These are phyloP conservation scores for Pelosia muscerda DNA, from an alignment of 2,888 invertebrate species.

Conservation along the genomic window DNA sequence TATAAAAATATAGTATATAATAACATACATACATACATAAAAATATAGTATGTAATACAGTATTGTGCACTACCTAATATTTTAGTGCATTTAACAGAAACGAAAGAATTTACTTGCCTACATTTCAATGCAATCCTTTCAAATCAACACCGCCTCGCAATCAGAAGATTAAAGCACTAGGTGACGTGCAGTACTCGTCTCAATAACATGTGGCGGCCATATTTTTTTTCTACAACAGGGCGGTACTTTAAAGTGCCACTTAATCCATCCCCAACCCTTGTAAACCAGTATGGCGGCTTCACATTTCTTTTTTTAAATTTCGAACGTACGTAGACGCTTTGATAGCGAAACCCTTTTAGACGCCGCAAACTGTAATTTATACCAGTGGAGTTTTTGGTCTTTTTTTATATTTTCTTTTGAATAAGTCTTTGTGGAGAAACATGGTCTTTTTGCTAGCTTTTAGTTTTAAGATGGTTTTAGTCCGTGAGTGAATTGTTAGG, in stretches of 20 bases:
- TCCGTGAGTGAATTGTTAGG: constrained; percentile 6
- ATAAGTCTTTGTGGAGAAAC: constrained; percentile 12
- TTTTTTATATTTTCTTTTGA: constrained; percentile 17
- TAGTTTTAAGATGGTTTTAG: constrained; percentile 10
- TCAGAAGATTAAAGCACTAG: constrained; percentile 77
- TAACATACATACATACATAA: too few species aligned
- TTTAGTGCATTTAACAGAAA: not conserved
- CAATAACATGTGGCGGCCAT: constrained; percentile 65
- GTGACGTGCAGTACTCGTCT: constrained; percentile 57
- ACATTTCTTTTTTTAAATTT: constrained; percentile 66
- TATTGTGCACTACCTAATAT: not conserved
- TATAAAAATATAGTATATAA: too few species aligned
- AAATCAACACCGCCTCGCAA: constrained; percentile 52
- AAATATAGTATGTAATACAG: not conserved
- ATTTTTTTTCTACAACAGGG: constrained; percentile 74
- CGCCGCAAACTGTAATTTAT: constrained; percentile 78
- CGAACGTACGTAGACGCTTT: constrained; percentile 64
- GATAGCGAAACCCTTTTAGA: constrained; percentile 78
- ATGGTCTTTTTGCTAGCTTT: constrained; percentile 14
- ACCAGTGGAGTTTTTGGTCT: constrained; percentile 63
- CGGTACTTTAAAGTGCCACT: constrained; percentile 82
- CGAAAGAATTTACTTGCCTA: not conserved
- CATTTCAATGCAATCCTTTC: constrained; percentile 8
- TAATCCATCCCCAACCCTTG: constrained; percentile 79
- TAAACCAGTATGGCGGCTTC: constrained; percentile 82